phyloP scores from a whole-genome alignment of 2,888 invertebrate genomes.

The Tenthredo mesomela region DNA sequence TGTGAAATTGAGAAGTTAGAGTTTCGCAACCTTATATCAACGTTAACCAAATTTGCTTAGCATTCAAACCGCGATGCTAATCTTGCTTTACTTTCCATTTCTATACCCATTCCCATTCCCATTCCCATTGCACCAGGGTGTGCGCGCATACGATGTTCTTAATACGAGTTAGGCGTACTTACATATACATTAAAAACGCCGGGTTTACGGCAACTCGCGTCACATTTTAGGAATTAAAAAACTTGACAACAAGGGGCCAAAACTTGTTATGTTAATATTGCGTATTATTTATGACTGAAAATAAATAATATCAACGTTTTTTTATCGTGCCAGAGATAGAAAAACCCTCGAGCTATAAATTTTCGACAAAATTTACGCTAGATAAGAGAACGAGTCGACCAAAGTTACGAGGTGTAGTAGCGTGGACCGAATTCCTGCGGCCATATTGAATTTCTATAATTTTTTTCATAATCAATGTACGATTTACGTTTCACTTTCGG shows the following conservation, averaged over 20 bases:
- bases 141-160: background rate
- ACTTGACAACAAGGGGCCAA: background rate
- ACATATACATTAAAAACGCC: background rate
- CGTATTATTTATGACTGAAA: background rate
- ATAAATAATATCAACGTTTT: background rate
- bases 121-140: background rate
- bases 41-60: constrained; percentile 46
- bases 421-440: background rate
- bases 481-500: background rate
- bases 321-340: background rate
- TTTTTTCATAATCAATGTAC: background rate
- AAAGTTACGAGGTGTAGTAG: background rate
- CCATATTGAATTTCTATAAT: background rate
- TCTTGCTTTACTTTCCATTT: constrained; percentile 50
- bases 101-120: background rate
- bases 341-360: background rate
- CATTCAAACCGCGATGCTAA: constrained; percentile 40
- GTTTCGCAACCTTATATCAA: constrained; percentile 32
- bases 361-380: background rate
- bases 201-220: background rate
- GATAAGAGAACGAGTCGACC: background rate
- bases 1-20: constrained; percentile 38
- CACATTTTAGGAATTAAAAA: background rate
- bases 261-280: background rate
- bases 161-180: background rate